Conservation (phyloP, 2,888 invertebrate genomes). For the Hoplodrina ambigua region DNA sequence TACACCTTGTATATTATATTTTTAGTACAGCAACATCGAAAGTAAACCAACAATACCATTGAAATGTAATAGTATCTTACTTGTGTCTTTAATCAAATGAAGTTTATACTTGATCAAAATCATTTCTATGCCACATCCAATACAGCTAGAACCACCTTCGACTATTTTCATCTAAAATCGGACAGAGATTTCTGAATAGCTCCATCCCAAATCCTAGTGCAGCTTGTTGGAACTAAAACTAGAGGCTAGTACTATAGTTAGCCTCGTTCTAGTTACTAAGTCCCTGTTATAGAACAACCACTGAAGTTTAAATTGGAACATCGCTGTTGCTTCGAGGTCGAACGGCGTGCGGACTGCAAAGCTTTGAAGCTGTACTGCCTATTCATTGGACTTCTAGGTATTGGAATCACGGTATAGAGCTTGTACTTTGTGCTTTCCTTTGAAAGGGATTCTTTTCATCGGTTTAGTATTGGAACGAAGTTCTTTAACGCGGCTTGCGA, state of each 20-base stretch:
- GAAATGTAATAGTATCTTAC: background rate
- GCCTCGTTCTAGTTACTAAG: constrained; percentile 27
- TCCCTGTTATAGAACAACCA: constrained; percentile 14
- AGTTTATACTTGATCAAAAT: background rate
- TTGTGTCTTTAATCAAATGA: background rate
- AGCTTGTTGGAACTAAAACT: constrained; percentile 34
- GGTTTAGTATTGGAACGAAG: too few relatives aligned
- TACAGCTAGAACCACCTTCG: background rate
- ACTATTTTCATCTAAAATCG: background rate
- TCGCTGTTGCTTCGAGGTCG: constrained; percentile 30
- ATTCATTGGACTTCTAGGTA: constrained; percentile 21
- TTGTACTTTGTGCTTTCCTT: background rate
- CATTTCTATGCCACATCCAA: background rate
- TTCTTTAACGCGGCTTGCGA: too few relatives aligned
- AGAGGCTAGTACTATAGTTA: constrained; percentile 26
- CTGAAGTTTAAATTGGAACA: constrained; percentile 56
- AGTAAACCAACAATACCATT: too few relatives aligned
- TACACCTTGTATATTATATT: too few relatives aligned
- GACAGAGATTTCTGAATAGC: constrained; percentile 12
- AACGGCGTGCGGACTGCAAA: constrained; percentile 1
- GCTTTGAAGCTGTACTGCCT: constrained; percentile 15
- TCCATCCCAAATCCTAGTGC: background rate
- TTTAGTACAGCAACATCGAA: too few relatives aligned
- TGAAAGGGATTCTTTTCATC: background rate
- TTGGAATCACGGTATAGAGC: background rate